Percentiles rank a stretch among this genome's conserved stretches.
Conservation (phyloP, 2,888 invertebrate genomes). For the Lycia hirtaria region DNA sequence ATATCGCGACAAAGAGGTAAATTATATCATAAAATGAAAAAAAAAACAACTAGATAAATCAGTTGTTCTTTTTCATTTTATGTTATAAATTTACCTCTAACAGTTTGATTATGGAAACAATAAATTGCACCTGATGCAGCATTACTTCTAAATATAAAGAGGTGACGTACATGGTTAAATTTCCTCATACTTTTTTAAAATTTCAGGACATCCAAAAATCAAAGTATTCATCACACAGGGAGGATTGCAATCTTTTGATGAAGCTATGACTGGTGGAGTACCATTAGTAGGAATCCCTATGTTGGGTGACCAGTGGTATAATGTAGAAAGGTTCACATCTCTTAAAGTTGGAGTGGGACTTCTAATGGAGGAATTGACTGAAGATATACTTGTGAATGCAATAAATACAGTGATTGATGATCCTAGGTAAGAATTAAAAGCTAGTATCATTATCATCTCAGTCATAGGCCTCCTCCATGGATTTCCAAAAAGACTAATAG, state of each 20-base stretch:
- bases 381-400: conserved; percentile 45
- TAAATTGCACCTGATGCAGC: too few relatives aligned
- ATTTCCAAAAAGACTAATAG: neutral
- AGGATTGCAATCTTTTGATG: conserved; percentile 71
- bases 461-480: neutral
- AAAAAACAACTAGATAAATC: too few relatives aligned
- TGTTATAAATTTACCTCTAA: too few relatives aligned
- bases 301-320: conserved; percentile 65
- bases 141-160: too few relatives aligned
- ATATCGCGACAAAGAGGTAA: too few relatives aligned
- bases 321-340: conserved; percentile 51
- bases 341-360: conserved; percentile 47
- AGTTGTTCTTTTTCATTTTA: too few relatives aligned
- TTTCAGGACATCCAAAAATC: conserved; percentile 67
- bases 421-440: conserved; percentile 38
- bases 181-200: too few relatives aligned
- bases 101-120: too few relatives aligned
- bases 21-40: too few relatives aligned
- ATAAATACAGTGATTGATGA: conserved; percentile 47
- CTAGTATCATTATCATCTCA: neutral
- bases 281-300: conserved; percentile 68
- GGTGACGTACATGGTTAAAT: too few relatives aligned
- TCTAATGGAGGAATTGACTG: conserved; percentile 45
- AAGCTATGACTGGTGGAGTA: conserved; percentile 63
- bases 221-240: conserved; percentile 75